Evolutionary conservation across 2,797 vertebrate species (phyloP).

Genomic region (Pygocentrus nattereri): DNA sequence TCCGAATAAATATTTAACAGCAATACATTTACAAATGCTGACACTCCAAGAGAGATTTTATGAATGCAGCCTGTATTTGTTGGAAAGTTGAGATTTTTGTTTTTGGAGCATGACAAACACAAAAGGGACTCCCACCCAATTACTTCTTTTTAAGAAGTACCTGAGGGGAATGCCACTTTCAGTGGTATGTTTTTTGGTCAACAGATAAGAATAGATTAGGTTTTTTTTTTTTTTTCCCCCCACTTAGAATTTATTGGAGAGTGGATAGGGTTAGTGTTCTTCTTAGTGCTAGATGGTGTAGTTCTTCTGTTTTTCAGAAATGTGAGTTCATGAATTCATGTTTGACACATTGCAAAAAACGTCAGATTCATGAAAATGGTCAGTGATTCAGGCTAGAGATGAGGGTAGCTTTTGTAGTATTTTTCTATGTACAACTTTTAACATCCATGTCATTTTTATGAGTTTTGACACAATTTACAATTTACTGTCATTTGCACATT

Average conservation of each 20-base stretch:
- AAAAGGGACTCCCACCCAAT: conserved; percentile 6
- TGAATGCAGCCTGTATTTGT: conserved; percentile 26
- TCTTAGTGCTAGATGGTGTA: not conserved
- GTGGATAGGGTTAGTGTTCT: not conserved
- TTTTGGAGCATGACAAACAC: not conserved
- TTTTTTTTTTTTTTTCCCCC: conserved; percentile 14
- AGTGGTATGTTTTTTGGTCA: conserved; percentile 39
- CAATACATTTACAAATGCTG: not conserved
- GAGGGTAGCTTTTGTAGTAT: conserved; percentile 9
- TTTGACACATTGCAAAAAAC: not conserved
- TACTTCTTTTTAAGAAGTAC: conserved; percentile 57
- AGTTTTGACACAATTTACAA: not conserved
- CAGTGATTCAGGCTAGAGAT: not conserved
- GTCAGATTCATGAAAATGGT: not conserved
- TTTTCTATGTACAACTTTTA: not conserved
- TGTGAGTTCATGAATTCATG: not conserved
- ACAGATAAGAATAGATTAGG: conserved; percentile 6
- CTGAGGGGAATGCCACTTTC: conserved; percentile 58
- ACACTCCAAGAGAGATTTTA: not conserved
- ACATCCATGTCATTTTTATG: not conserved
- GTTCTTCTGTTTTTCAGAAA: not conserved
- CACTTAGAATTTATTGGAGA: conserved; percentile 14
- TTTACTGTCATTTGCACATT: not conserved
- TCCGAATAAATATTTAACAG: conserved; percentile 1
- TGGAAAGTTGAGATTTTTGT: not conserved